Base-by-base conservation (phyloP, 2,888 invertebrate species). In the Mythimna ferrago region DNA sequence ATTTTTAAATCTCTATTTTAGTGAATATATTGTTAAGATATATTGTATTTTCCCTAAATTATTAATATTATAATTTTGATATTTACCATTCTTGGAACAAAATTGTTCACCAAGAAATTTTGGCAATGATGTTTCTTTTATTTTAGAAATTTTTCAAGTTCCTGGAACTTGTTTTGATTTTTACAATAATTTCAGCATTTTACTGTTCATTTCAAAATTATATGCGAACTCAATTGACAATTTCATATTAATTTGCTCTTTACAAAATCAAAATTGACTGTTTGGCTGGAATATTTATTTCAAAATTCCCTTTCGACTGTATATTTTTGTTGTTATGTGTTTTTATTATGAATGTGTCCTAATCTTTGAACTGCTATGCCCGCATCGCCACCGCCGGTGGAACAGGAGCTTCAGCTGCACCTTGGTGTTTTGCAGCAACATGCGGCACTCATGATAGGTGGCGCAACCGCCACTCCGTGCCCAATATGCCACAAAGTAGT, bases 401-500 rank as follows among this genome's bases (percentile, higher is more conserved):
- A 92, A 93, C 96, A 97, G 98, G 98, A 98, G 97, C 98, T 98
- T 97, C 98, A 98, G 97, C 97, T 98, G 97, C 98, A 98, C 97
- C 97, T 98, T 97, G 98, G 98, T 98, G 98, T 98, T 97, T 98
- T 98, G 97, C 98, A 99, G 98, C 99, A 99, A 98, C 99, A 99
- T 97, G 98, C 98, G 89, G 99, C 99, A 91, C 97, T 99, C 92
- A 98, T 98, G 97, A 98, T 98, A 92, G 98, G 99, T 90, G 99
- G 99, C 89, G 98, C 99, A 84, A 98, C 98, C 91, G 98, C 99
- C 86, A 98, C 98, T 78, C 98, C 98, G 86, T 99, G 99, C 95
- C 99, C 99, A 67, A 97, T 99, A 89, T 99, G 99, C 97, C 99
- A 99, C 97, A 99, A 99, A 97, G 98, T 99, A 93, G 98, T 99